phyloP scores from a whole-genome alignment of 2,113 vertebrate species.

The Henicopernis longicauda region DNA sequence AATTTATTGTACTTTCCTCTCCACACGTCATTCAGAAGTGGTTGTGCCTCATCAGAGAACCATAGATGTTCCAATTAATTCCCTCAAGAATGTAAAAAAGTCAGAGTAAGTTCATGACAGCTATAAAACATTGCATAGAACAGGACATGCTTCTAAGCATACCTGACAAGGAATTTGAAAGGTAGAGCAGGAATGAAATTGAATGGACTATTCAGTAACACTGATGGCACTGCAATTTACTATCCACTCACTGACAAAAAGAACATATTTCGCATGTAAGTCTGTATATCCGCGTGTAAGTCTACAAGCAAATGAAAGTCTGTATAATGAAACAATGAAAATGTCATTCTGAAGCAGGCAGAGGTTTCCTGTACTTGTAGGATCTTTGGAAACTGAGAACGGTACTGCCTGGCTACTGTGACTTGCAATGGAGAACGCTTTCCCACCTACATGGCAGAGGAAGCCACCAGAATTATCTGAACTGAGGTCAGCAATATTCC shows the following conservation, averaged over 20 bases:
- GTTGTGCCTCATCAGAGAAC: background rate
- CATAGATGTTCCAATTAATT: background rate
- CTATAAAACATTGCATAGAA: background rate
- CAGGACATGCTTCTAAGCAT: background rate
- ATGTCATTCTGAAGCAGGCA: background rate
- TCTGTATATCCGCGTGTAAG: background rate
- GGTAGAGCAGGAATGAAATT: background rate
- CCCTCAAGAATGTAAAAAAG: background rate
- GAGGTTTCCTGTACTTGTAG: background rate
- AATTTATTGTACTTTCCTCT: background rate
- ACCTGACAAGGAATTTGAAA: background rate
- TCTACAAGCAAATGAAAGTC: background rate
- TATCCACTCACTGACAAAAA: background rate
- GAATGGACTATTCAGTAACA: background rate
- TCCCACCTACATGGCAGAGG: background rate
- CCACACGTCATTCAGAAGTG: background rate
- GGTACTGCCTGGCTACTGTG: background rate
- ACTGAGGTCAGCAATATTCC: background rate
- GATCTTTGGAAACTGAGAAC: background rate
- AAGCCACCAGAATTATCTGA: background rate
- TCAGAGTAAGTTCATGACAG: background rate
- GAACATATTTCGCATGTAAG: accelerated
- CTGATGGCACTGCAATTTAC: background rate
- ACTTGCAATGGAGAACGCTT: background rate
- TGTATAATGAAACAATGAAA: background rate